Evolutionary conservation across 2,113 vertebrate genomes (phyloP).

Genomic region (Gobio gobio): DNA sequence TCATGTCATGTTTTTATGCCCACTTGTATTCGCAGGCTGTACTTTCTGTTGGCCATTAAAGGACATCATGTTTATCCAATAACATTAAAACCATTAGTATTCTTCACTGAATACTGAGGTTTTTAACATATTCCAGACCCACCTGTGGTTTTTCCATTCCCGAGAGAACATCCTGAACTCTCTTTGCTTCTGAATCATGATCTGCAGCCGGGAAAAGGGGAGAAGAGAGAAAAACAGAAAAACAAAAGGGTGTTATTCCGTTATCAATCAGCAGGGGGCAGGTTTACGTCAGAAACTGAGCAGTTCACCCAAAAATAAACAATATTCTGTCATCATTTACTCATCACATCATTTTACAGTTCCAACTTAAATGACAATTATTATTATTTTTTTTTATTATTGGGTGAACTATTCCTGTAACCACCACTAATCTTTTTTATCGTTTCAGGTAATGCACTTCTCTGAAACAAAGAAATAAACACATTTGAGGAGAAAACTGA

Average conservation of each 20-base stretch:
- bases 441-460: background rate
- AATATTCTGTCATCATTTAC: background rate
- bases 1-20: slow-evolving; percentile 2
- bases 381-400: background rate
- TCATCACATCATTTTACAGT: background rate
- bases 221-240: background rate
- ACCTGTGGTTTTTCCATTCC: slow-evolving; percentile 97
- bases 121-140: slow-evolving; percentile 65
- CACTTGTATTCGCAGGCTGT: background rate
- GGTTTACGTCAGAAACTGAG: background rate
- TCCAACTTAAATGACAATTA: background rate
- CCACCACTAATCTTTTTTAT: background rate
- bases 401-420: background rate
- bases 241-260: slow-evolving; percentile 23
- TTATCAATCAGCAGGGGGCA: slow-evolving; percentile 37
- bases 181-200: slow-evolving; percentile 92
- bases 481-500: background rate
- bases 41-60: background rate
- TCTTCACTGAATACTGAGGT: background rate
- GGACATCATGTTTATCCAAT: background rate
- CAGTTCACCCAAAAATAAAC: background rate
- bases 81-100: background rate
- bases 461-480: background rate
- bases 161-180: slow-evolving; percentile 93
- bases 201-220: slow-evolving; percentile 74